Evolutionary conservation across 2,888 invertebrate species (phyloP), one percentile per base, ranked within the genome.

Genomic region (Trisateles emortualis): DNA sequence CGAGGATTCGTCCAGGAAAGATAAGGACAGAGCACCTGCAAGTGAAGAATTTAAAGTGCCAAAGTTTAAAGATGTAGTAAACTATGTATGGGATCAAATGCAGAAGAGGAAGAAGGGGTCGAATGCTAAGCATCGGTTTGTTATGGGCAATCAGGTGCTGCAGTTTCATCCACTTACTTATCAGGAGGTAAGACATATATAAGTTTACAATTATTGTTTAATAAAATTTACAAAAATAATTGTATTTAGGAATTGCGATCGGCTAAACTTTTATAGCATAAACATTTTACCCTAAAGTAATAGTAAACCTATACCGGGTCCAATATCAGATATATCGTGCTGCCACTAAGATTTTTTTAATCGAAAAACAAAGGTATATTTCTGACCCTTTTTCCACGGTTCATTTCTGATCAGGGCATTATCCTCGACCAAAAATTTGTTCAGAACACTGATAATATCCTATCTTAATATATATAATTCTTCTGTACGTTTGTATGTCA

Each of bases 101-200:
- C 93, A 95, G 66, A 94, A 94, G 60, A 91, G 95, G 24, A 91
- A 95, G 71, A 92, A 94, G 42, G 92, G 93, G 0, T 88, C 88
- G 9, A 95, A 94, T 72, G 81, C 93, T 14, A 93, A 92, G 49
- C 94, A 94, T 60, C 91, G 94, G 74, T 93, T 94, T 54, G 94
- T 94, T 33, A 86, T 95, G 45, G 95, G 95, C 3, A 96, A 94
- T 74, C 95, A 95, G 49, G 93, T 94, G 58, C 82, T 97, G 60
- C 96, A 97, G 45, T 98, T 96, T 79, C 95, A 94, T 74, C 93
- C 95, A 5, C 86, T 93, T 33, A 95, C 96, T 11, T 97, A 95
- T 85, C 94, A 95, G 63, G 96, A 98, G 94, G 97, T 97, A 81
- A 81, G 75, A 72, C 13, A 3, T 8, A 14, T 16, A 24, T 10